Evolutionary conservation across 2,888 invertebrate genomes (phyloP).

Genomic region (Stenodema calcarata): DNA sequence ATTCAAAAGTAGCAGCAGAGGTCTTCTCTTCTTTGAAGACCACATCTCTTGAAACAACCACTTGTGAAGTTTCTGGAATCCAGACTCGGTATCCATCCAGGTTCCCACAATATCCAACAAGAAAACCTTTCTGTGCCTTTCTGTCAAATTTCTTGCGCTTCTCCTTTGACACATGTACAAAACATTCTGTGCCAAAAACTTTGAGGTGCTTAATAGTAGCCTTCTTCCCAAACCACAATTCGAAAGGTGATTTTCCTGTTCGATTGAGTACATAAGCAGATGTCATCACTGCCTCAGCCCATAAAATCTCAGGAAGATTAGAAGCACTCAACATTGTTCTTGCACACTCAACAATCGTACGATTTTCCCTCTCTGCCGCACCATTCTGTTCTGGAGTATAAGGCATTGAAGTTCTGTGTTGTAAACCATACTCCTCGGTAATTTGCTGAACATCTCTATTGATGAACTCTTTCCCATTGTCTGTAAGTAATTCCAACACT

Average conservation of each 20-base stretch:
- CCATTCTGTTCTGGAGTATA: conserved; percentile 55
- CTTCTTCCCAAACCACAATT: conserved; percentile 17
- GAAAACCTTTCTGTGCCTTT: conserved; percentile 7
- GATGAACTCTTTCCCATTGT: conserved; percentile 59
- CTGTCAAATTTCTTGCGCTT: conserved; percentile 31
- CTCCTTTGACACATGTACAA: conserved; percentile 35
- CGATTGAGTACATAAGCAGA: conserved; percentile 1
- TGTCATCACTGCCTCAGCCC: conserved; percentile 29
- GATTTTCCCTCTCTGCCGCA: conserved; percentile 52
- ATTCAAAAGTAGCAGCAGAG: conserved; percentile 8
- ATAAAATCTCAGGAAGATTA: conserved; percentile 9
- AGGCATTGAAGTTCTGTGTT: conserved; percentile 48
- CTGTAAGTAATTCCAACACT: conserved; percentile 58
- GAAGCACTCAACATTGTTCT: conserved; percentile 52
- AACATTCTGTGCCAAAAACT: conserved; percentile 13
- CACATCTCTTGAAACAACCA: conserved; percentile 33
- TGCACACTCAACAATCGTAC: conserved; percentile 54
- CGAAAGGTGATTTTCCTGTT: conserved; percentile 17
- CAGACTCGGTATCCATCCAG: conserved; percentile 30
- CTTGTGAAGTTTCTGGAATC: conserved; percentile 1
- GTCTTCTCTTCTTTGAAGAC: conserved; percentile 43
- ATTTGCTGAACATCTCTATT: conserved; percentile 55
- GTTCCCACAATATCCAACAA: conserved; percentile 33
- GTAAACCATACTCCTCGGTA: conserved; percentile 51
- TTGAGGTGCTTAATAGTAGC: not conserved